phyloP scores from a whole-genome alignment of 2,888 invertebrate genomes.

The Panorpa germanica region DNA sequence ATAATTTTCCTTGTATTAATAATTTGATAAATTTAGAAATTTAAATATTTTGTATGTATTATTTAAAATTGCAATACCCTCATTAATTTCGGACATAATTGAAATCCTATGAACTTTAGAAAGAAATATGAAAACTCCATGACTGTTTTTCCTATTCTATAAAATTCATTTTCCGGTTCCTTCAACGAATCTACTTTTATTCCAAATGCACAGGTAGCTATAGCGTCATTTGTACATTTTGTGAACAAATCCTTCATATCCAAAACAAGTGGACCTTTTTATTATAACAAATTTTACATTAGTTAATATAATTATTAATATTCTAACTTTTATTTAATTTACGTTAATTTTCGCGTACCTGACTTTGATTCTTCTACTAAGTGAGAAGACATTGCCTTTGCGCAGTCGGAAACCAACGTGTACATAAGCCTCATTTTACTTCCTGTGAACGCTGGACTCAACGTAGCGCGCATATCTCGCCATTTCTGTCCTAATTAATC shows the following conservation, averaged over 20 bases:
- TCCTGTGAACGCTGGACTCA: conserved; percentile 18
- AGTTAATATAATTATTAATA: not conserved
- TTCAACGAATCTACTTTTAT: conserved; percentile 31
- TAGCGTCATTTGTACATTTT: conserved; percentile 29
- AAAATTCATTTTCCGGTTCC: conserved; percentile 32
- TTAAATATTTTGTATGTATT: too few species aligned
- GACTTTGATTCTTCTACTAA: too few species aligned
- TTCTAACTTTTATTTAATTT: not conserved
- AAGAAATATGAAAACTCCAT: conserved; percentile 18
- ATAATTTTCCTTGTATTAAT: too few species aligned
- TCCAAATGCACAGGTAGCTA: conserved; percentile 30
- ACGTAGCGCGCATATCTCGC: conserved; percentile 17
- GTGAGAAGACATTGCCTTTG: too few species aligned
- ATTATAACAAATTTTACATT: not conserved
- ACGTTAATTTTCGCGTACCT: not conserved
- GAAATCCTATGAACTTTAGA: conserved; percentile 14
- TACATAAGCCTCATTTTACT: conserved; percentile 19
- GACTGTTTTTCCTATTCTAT: conserved; percentile 23
- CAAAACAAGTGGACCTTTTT: conserved; percentile 11
- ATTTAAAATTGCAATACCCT: conserved; percentile 10
- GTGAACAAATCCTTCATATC: conserved; percentile 26
- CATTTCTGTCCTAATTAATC: conserved; percentile 15
- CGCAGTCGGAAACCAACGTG: conserved; percentile 13
- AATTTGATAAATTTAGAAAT: too few species aligned
- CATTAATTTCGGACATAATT: conserved; percentile 5